Percentiles rank a stretch among this genome's conserved stretches.
Conservation (phyloP, 2,797 vertebrate genomes). For the Gymnopithys bicolor region DNA sequence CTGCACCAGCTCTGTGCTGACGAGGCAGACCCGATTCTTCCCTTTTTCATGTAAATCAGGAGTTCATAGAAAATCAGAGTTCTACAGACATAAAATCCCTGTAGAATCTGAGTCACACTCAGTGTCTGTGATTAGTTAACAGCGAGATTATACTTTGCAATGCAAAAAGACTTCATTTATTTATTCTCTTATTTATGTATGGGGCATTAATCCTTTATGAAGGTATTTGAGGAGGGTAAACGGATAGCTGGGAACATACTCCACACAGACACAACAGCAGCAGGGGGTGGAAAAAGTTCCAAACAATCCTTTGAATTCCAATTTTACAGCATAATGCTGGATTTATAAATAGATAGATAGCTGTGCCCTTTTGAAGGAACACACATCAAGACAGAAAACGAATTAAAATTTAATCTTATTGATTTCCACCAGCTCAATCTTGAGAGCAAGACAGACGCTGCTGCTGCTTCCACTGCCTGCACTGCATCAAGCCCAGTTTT, state of each 20-base stretch:
- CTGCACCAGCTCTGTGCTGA: not conserved
- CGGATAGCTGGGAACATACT: not conserved
- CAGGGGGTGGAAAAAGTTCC: constrained; percentile 35
- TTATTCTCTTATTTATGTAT: constrained; percentile 56
- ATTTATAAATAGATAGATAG: constrained; percentile 48
- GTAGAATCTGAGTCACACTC: constrained; percentile 46
- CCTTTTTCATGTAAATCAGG: constrained; percentile 64
- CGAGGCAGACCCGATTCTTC: constrained; percentile 21
- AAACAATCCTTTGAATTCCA: constrained; percentile 52
- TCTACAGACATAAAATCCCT: constrained; percentile 50
- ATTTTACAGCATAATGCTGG: constrained; percentile 43
- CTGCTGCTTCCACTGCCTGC: constrained; percentile 9
- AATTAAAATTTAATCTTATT: constrained; percentile 76
- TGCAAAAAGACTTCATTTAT: constrained; percentile 42
- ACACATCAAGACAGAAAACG: constrained; percentile 55
- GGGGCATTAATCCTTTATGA: constrained; percentile 60
- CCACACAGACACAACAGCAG: constrained; percentile 35
- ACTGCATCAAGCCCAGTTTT: constrained; percentile 29
- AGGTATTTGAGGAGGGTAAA: constrained; percentile 32
- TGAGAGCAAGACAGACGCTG: not conserved
- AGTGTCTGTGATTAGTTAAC: constrained; percentile 18
- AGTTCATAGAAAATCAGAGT: constrained; percentile 64
- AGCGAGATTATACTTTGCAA: constrained; percentile 25
- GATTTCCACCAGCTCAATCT: constrained; percentile 67
- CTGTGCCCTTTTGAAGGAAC: constrained; percentile 68